Conservation (phyloP, 2,797 vertebrate genomes). For the Manis crassicaudata region DNA sequence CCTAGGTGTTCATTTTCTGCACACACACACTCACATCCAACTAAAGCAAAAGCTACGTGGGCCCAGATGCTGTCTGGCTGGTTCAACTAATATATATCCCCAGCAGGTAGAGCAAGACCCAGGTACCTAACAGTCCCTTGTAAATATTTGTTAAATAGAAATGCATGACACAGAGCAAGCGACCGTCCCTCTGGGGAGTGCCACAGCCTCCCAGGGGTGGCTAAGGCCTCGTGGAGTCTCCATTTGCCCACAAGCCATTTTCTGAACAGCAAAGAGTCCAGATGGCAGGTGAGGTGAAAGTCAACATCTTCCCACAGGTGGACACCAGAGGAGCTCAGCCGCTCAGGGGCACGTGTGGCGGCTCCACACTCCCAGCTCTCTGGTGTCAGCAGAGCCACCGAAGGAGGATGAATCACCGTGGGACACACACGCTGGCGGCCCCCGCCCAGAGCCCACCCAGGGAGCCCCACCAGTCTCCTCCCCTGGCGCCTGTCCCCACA, state of each 20-base stretch:
- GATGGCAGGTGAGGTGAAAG: neutral
- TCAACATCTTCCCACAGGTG: neutral
- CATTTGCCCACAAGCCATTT: accelerated
- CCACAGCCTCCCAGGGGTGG: accelerated
- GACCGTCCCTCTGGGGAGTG: neutral
- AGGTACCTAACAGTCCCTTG: accelerated
- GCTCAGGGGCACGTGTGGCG: accelerated
- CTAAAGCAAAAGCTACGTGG: neutral
- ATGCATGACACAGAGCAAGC: accelerated
- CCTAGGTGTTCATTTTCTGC: neutral
- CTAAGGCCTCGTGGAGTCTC: accelerated
- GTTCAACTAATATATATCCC: too few species aligned
- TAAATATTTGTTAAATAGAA: neutral
- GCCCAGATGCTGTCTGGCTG: neutral
- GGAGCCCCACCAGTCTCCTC: neutral
- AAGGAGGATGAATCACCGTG: neutral
- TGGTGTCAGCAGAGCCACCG: accelerated
- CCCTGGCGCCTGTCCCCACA: accelerated
- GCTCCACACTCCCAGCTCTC: neutral
- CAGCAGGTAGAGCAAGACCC: neutral
- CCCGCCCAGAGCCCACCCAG: accelerated
- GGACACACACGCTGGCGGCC: neutral
- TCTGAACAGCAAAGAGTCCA: neutral
- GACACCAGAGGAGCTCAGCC: neutral
- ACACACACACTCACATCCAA: accelerated